Evolutionary conservation across 1,140 invertebrate species (phyloP), one percentile per base, ranked within the genome.

Genomic region (Hylaeus volcanicus): DNA sequence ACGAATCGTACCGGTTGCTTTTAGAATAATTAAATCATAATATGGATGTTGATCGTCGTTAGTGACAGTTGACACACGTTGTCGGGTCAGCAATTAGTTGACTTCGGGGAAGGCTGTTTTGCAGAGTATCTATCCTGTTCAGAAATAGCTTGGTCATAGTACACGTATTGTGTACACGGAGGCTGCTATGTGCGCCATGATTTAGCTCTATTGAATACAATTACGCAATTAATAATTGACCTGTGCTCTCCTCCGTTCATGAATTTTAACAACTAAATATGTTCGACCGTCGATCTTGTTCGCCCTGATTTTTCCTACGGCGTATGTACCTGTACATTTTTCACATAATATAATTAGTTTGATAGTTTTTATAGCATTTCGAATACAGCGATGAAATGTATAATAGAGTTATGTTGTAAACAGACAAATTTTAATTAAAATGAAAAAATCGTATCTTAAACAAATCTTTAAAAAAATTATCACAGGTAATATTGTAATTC

Each of bases 151-250:
- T 72, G 39, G 11, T 71, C 15, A 71, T 66, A 48, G 43, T 3
- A 41, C 37, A 39, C 41, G 11, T 9, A 45, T 72, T 26, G n/a
- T 26, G 8, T 61, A 37, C 26, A 61, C 6, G n/a, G 5, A 48
- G 12, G 26, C 55, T 61, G n/a, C 41, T 12, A 37, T 45, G 48
- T 5, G 41, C 4, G 4, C 37, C 56, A 14, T 37, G 26, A 61
- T 61, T 15, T 73, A 45, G 43, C 26, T 48, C 45, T 26, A 68
- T 53, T 51, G 48, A 26, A 53, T 51, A 68, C 45, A 14, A 51
- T 73, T 37, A 60, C 26, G 43, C 43, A 61, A 37, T 73, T 73
- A 73, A 9, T 48, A 37, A 14, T 48, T 61, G n/a, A 73, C 43
- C 43, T 61, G 1, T 61, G 56, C 11, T 12, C 41, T 5, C 41